Percentiles rank a stretch among this genome's conserved stretches.
Conservation (phyloP, 2,888 invertebrate genomes). For the Dione vanillae region DNA sequence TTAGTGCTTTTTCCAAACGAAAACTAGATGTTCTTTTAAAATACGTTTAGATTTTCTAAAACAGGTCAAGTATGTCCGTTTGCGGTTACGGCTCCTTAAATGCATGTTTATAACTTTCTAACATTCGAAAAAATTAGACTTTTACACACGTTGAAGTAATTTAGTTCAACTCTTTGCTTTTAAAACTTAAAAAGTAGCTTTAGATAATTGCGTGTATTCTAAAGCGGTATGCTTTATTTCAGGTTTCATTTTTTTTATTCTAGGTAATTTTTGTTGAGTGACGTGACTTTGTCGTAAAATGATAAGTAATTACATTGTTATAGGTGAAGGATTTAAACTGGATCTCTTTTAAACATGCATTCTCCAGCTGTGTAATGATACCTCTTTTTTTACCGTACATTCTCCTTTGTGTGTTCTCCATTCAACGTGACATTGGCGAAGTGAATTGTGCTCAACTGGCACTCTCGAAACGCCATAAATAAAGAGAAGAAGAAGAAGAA, state of each 20-base stretch:
- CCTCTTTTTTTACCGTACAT: too few relatives aligned
- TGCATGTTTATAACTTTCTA: slow-evolving; percentile 24
- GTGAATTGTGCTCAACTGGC: too few relatives aligned
- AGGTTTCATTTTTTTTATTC: slow-evolving; percentile 61
- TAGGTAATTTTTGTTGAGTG: background rate
- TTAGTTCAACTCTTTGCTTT: slow-evolving; percentile 6
- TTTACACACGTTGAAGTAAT: slow-evolving; percentile 53
- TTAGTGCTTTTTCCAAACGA: slow-evolving; percentile 15
- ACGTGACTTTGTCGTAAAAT: too few relatives aligned
- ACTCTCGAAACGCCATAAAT: too few relatives aligned
- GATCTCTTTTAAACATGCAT: too few relatives aligned
- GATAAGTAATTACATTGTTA: too few relatives aligned
- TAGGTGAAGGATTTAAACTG: too few relatives aligned
- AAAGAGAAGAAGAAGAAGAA: too few relatives aligned
- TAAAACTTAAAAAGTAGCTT: background rate
- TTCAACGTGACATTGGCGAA: too few relatives aligned
- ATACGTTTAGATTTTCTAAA: slow-evolving; percentile 24
- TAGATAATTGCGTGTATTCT: background rate
- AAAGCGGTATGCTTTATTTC: background rate
- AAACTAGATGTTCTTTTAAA: slow-evolving; percentile 34
- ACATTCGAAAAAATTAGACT: background rate
- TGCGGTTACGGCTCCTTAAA: slow-evolving; percentile 26
- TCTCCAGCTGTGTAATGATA: too few relatives aligned
- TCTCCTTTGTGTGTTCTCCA: too few relatives aligned
- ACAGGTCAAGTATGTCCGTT: slow-evolving; percentile 35